Base-by-base conservation (phyloP, 1,140 invertebrate species). In the Asobara japonica region DNA sequence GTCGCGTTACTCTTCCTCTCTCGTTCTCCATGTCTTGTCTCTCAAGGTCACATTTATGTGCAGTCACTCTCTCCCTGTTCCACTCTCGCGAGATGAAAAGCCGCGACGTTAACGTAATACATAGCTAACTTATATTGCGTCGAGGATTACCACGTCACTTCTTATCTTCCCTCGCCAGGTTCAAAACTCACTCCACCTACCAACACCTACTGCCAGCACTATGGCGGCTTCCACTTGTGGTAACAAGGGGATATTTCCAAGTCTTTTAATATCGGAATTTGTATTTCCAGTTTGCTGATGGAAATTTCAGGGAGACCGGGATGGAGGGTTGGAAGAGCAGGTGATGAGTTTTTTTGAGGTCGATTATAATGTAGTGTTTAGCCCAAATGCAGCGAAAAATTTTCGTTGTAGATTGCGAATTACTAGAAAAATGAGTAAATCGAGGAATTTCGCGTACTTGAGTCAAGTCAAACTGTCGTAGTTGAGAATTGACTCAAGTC, bases 101-200 rank as follows among this genome's bases (percentile, higher is more conserved):
- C 38, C 60, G 48, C 62, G 31, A 77, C 72, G 74, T 78, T 84
- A 82, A 84, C 82, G 80, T 80, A 84, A 84, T 81, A 81, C 78
- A 79, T 80, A 80, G 80, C 80, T 83, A 85, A 84, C 82, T 84
- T 85, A 84, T 80, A 83, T 82, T 84, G 81, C 82, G 79, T 77
- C 75, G 78, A 80, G 82, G 83, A 85, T 85, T 86, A 86, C 81
- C 80, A 80, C 80, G 80, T 81, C 82, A 79, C 80, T 83, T 80
- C 83, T 85, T 86, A 85, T 86, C 83, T 85, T 71, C 76, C 74
- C 74, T 78, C 77, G 62, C 78, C 80, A 84, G 82, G 76, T 81
- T 64, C 69, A 71, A 27, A 56, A 56, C 51, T 64, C 60, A 22
- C 48, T 64, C 68, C 22, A 38, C 66, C 56, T 48, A 45, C 62